Evolutionary conservation across 2,888 invertebrate genomes (phyloP).

Genomic region (Balanococcus diminutus): DNA sequence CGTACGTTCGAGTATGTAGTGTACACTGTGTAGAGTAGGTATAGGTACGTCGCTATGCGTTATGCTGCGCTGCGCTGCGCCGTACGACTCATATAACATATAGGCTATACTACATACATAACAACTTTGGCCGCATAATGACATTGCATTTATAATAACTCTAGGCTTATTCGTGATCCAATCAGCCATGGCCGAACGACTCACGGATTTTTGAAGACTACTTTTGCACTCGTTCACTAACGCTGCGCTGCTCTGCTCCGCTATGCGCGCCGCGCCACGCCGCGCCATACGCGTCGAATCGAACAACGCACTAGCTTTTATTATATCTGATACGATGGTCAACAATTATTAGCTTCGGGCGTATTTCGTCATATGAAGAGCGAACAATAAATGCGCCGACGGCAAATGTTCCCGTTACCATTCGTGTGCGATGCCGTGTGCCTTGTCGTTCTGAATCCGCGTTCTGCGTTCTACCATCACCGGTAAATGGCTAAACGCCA

Average conservation of each 20-base stretch:
- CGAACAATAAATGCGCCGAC: conserved; percentile 53
- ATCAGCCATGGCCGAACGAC: conserved; percentile 54
- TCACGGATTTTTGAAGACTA: conserved; percentile 55
- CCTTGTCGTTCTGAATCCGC: background rate
- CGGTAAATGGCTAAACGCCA: background rate
- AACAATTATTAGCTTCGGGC: conserved; percentile 53
- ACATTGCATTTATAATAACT: conserved; percentile 55
- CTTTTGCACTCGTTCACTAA: conserved; percentile 21
- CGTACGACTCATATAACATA: no score
- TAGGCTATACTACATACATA: background rate
- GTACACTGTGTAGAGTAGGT: background rate
- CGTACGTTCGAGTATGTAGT: background rate
- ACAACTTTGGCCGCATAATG: conserved; percentile 51
- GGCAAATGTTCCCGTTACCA: conserved; percentile 41
- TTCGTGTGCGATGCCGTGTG: conserved; percentile 26
- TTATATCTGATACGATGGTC: conserved; percentile 53
- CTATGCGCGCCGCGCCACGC: background rate
- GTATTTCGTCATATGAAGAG: conserved; percentile 53
- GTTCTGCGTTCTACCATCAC: background rate
- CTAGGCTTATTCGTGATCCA: conserved; percentile 55
- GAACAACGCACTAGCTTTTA: conserved; percentile 51
- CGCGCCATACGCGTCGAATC: background rate
- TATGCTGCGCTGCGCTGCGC: background rate
- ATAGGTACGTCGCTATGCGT: background rate
- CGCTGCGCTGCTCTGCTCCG: background rate